These are phyloP conservation scores for Pantherophis vulpinus DNA, from an alignment of 2,797 vertebrate genomes.

Conservation along the genomic window DNA sequence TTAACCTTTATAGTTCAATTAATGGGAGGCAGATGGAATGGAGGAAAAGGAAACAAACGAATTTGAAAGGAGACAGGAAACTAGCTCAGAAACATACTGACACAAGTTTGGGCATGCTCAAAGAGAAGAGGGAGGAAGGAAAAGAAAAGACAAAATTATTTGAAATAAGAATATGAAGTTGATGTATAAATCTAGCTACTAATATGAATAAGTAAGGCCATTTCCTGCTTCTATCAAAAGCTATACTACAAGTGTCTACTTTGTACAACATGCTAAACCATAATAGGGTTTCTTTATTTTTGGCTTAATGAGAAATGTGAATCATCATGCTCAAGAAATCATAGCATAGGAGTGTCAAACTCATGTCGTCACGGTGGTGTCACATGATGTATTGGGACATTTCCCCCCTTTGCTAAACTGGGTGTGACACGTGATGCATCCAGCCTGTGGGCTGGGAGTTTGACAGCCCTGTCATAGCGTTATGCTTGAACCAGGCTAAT, in stretches of 20 bases:
- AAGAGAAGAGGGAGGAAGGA: neutral
- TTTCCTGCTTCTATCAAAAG: neutral
- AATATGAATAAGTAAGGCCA: neutral
- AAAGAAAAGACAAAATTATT: neutral
- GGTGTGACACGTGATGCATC: too few relatives aligned
- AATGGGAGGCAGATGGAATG: neutral
- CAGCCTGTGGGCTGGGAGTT: too few relatives aligned
- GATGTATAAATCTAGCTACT: neutral
- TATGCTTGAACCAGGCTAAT: neutral
- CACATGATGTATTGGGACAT: too few relatives aligned
- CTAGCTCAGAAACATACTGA: neutral
- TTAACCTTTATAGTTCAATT: neutral
- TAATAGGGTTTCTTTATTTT: neutral
- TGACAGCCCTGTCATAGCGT: neutral
- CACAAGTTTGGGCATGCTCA: neutral
- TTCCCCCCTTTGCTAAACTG: too few relatives aligned
- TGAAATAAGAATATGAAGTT: neutral
- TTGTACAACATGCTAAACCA: neutral
- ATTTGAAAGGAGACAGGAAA: neutral
- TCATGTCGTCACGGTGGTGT: fast-evolving
- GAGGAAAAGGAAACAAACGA: neutral
- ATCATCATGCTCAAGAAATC: neutral
- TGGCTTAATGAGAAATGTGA: neutral
- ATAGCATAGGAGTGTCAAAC: neutral
- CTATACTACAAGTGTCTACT: neutral